Evolutionary conservation across 2,113 vertebrate species (phyloP).

Genomic region (Thryonomys swinderianus): DNA sequence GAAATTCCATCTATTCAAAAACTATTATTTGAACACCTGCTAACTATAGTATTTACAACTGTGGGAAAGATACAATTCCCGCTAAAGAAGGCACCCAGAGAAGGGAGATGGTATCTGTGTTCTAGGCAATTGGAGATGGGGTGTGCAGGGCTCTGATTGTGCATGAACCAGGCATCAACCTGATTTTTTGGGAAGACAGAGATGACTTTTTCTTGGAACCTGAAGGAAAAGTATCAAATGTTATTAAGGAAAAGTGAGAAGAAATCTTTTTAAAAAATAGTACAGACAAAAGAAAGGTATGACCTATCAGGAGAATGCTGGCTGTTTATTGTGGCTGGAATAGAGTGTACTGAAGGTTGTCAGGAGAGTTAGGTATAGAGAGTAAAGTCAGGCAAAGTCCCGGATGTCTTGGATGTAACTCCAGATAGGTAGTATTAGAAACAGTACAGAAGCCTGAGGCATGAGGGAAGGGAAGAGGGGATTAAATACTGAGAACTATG

Average conservation of each 20-base stretch:
- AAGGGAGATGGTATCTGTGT: neutral
- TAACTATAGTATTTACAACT: neutral
- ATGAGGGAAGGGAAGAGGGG: too few species aligned
- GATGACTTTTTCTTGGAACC: neutral
- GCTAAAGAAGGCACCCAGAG: neutral
- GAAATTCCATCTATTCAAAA: neutral
- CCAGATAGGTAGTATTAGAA: neutral
- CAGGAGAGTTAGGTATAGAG: neutral
- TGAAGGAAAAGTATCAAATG: neutral
- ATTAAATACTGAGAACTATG: too few species aligned
- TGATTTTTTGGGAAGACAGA: too few species aligned
- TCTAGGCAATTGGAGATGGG: too few species aligned
- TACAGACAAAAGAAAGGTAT: neutral
- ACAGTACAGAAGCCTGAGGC: too few species aligned
- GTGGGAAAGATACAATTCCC: neutral
- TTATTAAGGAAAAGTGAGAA: neutral
- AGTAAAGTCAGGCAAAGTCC: neutral
- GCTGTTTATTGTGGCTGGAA: neutral
- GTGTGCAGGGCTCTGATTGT: neutral
- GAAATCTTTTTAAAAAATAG: neutral
- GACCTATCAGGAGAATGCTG: neutral
- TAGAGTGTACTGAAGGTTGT: neutral
- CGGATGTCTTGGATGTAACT: neutral
- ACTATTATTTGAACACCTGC: neutral
- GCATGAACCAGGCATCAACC: neutral